Evolutionary conservation across 1,140 invertebrate genomes (phyloP).

Genomic region (Zaprionus ghesquierei): DNA sequence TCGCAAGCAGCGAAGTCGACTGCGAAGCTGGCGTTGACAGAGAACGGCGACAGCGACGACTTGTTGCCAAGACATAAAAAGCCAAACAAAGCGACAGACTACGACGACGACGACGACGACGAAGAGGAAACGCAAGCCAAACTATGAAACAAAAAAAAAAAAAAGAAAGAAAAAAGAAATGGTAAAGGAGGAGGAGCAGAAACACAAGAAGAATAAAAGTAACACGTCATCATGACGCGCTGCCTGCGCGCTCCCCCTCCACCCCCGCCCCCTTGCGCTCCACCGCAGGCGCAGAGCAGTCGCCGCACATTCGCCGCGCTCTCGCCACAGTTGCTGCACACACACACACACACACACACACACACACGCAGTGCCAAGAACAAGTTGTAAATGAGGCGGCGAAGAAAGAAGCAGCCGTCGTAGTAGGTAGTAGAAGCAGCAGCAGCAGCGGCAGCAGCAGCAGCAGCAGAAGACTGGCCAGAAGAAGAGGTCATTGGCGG

Average conservation of each 20-base stretch:
- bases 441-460: conserved; percentile 17
- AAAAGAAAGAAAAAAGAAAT: conserved; percentile 45
- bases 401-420: conserved; percentile 22
- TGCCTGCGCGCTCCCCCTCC: too few relatives aligned
- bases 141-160: conserved; percentile 44
- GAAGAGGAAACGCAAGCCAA: conserved; percentile 61
- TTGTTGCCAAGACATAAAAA: conserved; percentile 77
- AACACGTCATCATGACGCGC: conserved; percentile 72
- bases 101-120: conserved; percentile 47
- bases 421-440: conserved; percentile 25
- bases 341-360: background rate
- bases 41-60: conserved; percentile 43
- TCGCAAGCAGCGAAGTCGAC: conserved; percentile 23
- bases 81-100: conserved; percentile 56
- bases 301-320: background rate
- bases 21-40: conserved; percentile 17
- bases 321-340: conserved; percentile 2
- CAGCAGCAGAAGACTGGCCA: conserved; percentile 30
- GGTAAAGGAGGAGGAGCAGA: conserved; percentile 20
- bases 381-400: conserved; percentile 75
- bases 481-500: conserved; percentile 81
- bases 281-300: background rate
- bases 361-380: conserved; percentile 66
- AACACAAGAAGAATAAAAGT: conserved; percentile 61
- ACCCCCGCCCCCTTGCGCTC: background rate